Evolutionary conservation across 2,888 invertebrate genomes (phyloP), one percentile per base, ranked within the genome.

Genomic region (Siphlonurus alternatus): DNA sequence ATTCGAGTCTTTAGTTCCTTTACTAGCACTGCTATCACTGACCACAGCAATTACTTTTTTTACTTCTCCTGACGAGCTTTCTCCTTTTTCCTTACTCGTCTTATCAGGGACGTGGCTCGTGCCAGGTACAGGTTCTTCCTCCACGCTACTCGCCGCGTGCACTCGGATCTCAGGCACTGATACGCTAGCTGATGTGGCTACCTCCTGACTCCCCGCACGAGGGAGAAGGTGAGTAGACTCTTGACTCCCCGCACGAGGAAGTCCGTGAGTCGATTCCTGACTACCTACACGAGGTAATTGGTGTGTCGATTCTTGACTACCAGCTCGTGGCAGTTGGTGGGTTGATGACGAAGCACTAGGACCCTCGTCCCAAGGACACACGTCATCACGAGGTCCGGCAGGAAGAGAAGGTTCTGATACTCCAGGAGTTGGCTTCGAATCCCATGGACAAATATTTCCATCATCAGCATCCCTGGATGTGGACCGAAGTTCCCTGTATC

Each of bases 351-450:
- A 18, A 20, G 61, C 59, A 23, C 51, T 65, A 66, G 72, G 68
- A 22, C 19, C 56, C 5, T 56, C 56, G 67, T 79, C 82, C 82
- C 83, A 83, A 15, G 83, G 83, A 70, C 82, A 83, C 25, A 82
- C 79, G 69, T 81, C 81, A 24, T 68, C 56, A n/a, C 25, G 23
- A 15, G 61, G 54, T n/a, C n/a, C n/a, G n/a, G 62, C 19, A 10
- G 61, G 66, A 53, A 23, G 63, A 56, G 54, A 24, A 59, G 23
- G 61, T 61, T 60, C 67, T 61, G 54, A 59, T 53, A 60, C 67
- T 66, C 23, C 65, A 53, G 68, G 61, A 53, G 68, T 65, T 20
- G 66, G 68, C 19, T 65, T 67, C 23, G 67, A 61, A 54, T 70
- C 70, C 70, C 70, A 70, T 1, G 70, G 70, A 64, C 70, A 70